Base-by-base conservation (phyloP, 2,113 vertebrate species). In the Fukomys damarensis region DNA sequence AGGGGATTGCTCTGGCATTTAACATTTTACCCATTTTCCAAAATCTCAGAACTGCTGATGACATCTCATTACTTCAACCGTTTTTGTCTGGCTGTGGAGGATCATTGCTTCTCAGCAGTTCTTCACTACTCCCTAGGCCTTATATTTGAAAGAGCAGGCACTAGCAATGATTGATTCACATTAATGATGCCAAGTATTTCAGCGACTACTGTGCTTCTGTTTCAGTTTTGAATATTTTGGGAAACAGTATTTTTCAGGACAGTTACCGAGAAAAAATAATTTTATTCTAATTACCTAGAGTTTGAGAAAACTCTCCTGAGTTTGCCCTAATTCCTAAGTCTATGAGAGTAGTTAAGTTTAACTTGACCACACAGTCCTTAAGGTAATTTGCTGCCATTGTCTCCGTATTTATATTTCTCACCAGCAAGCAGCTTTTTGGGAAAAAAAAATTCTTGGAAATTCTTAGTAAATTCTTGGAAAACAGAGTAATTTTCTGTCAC, bases 241-340 rank as follows among this genome's bases (percentile, higher is more conserved):
- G 46, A 54, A 59, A 3, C 58, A 80, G 32, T 35, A 32, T 30
- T 86, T 83, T 54, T 35, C 52, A 89, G n/a, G 80, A 59, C 24
- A 83, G 74, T 88, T 66, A n/a, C 5, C 24, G 66, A 65, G 28
- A 74, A 92, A 94, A 92, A 95, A 46, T 22, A 54, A 68, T 46
- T n/a, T 93, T 83, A 80, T 4, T 90, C 14, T 91, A 65, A 87
- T 89, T 88, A 86, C 43, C 5, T 70, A 86, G 43, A 86, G 4
- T 79, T 52, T 52, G 49, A 86, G 17, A 91, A 95, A 86, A 8
- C 3, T 38, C 14, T 76, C 82, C 13, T 82, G 32, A 52, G 2
- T 89, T 88, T 7, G 35, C 87, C 86, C 86, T 43, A 30, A 81
- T 0, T 86, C 22, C 20, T 58, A 28, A 28, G 38, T 83, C 20